phyloP scores from a whole-genome alignment of 1,140 invertebrate species.

The Nilaparvata lugens region DNA sequence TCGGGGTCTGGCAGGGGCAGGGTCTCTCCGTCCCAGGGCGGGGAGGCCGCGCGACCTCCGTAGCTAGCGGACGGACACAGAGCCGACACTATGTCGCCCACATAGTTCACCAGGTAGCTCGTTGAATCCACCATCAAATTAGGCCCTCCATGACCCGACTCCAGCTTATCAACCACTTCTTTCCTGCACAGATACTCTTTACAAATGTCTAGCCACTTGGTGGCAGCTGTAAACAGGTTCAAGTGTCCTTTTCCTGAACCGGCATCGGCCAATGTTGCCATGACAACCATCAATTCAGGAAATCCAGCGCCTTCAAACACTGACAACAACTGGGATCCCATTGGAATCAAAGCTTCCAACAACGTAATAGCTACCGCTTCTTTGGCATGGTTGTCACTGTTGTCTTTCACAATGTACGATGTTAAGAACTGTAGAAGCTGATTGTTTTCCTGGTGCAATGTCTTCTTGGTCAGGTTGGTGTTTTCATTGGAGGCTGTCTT shows the following conservation, averaged over 20 bases:
- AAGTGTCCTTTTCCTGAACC: slow-evolving; percentile 65
- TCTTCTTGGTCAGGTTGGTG: slow-evolving; percentile 4
- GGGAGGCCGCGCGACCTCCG: slow-evolving; percentile 46
- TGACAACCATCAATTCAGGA: slow-evolving; percentile 70
- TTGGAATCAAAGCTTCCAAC: slow-evolving; percentile 63
- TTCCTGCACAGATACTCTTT: slow-evolving; percentile 48
- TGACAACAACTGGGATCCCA: slow-evolving; percentile 58
- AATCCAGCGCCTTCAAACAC: slow-evolving; percentile 64
- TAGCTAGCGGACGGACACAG: slow-evolving; percentile 25
- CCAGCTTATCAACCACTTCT: slow-evolving; percentile 44
- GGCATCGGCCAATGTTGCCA: slow-evolving; percentile 75
- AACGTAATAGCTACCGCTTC: slow-evolving; percentile 58
- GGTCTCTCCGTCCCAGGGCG: slow-evolving; percentile 70
- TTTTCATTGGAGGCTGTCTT: not conserved
- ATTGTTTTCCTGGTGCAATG: slow-evolving; percentile 52
- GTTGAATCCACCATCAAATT: slow-evolving; percentile 60
- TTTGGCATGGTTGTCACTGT: slow-evolving; percentile 35
- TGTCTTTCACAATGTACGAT: slow-evolving; percentile 64
- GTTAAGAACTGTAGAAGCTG: slow-evolving; percentile 61
- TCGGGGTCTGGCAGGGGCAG: slow-evolving; percentile 61
- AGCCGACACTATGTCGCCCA: slow-evolving; percentile 45
- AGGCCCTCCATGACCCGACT: slow-evolving; percentile 32
- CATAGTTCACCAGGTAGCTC: slow-evolving; percentile 67
- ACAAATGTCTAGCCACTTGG: slow-evolving; percentile 64
- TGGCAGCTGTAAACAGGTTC: slow-evolving; percentile 66